These are phyloP conservation scores for Leptoteleia sp. DNA, from an alignment of 1,140 invertebrate species.

Conservation along the genomic window DNA sequence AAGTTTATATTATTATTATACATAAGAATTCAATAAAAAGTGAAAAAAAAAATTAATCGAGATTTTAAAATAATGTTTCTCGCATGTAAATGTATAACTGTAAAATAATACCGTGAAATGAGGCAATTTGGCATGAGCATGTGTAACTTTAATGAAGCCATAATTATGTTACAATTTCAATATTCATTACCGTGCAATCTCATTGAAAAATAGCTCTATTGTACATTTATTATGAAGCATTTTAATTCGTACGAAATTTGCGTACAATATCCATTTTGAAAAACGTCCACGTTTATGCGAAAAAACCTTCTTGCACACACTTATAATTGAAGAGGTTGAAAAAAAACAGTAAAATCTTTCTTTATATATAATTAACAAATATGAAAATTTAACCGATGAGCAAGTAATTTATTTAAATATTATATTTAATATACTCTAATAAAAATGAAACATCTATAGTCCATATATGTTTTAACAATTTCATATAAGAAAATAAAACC, in stretches of 20 bases:
- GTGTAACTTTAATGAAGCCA: slow-evolving; percentile 18
- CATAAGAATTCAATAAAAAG: background rate
- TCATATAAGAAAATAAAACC: no score
- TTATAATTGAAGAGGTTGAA: no score
- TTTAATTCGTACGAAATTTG: background rate
- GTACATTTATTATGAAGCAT: background rate
- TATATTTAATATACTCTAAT: no score
- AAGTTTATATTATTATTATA: background rate
- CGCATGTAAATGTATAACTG: slow-evolving; percentile 22
- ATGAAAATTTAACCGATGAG: no score
- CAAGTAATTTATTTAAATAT: no score
- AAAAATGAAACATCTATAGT: no score
- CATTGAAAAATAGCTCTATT: slow-evolving; percentile 2
- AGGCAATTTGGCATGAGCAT: slow-evolving; percentile 16
- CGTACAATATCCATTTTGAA: background rate
- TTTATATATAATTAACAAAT: no score
- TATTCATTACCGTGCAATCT: slow-evolving; percentile 8
- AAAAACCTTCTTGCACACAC: no score
- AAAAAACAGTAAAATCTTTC: no score
- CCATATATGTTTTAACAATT: no score
- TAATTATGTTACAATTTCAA: slow-evolving; percentile 19
- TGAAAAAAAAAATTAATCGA: slow-evolving; percentile 1
- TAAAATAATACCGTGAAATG: slow-evolving; percentile 34
- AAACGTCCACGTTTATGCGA: background rate
- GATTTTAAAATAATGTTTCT: background rate